Evolutionary conservation across 1,140 invertebrate species (phyloP).

Genomic region (Luehdorfia chinensis): DNA sequence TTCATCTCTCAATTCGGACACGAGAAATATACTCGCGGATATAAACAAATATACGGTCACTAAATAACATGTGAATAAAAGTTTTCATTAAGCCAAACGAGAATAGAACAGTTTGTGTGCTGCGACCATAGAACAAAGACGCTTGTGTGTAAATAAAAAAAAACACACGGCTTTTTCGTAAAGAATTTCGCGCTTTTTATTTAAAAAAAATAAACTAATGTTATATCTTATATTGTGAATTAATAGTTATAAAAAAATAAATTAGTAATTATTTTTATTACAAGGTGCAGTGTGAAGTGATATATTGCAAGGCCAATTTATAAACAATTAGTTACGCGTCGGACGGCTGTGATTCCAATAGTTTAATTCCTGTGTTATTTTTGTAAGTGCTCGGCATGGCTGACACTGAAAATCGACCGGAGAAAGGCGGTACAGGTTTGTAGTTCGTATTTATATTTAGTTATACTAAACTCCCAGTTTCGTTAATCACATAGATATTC

Average conservation of each 20-base stretch:
- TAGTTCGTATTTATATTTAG: no score
- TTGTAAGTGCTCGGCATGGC: conserved; percentile 26
- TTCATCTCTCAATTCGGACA: no score
- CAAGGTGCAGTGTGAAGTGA: conserved; percentile 25
- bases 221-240: no score
- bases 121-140: conserved; percentile 39
- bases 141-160: conserved; percentile 32
- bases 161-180: conserved; percentile 34
- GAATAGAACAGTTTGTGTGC: conserved; percentile 64
- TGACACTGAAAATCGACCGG: conserved; percentile 30
- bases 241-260: neutral
- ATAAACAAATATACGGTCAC: conserved; percentile 9
- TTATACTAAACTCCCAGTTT: no score
- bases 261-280: neutral
- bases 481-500: no score
- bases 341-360: neutral
- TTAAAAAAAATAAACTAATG: no score
- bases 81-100: conserved; percentile 51
- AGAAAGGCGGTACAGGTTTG: conserved; percentile 38
- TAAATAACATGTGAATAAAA: conserved; percentile 37
- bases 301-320: conserved; percentile 42
- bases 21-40: neutral
- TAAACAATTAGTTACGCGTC: no score
- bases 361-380: conserved; percentile 16
- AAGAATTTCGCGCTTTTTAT: no score